Conservation (phyloP, 2,113 vertebrate species). For the Bombycilla garrulus region DNA sequence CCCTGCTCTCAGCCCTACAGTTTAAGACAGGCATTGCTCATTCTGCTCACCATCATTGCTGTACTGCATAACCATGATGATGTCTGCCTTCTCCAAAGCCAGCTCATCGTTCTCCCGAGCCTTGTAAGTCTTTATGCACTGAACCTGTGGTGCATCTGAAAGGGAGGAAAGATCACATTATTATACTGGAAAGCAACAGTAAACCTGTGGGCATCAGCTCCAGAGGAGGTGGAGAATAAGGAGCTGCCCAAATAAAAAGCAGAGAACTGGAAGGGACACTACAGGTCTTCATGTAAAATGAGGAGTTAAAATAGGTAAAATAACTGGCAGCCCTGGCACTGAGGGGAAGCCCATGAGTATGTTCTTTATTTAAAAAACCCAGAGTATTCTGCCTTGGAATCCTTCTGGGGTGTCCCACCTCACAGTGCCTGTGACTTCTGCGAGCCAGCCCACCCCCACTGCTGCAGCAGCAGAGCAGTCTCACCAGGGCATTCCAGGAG, state of each 20-base stretch:
- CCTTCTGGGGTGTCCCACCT: neutral
- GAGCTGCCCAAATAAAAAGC: neutral
- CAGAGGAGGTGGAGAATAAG: neutral
- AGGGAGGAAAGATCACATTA: neutral
- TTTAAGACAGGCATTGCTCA: neutral
- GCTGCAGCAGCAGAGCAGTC: neutral
- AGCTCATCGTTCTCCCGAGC: constrained; percentile 92
- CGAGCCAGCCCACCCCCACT: neutral
- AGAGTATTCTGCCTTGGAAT: neutral
- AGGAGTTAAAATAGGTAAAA: neutral
- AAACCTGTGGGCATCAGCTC: neutral
- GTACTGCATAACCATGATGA: constrained; percentile 87
- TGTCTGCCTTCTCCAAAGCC: constrained; percentile 92
- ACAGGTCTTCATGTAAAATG: neutral
- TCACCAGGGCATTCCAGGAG: constrained; percentile 74
- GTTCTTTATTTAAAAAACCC: neutral
- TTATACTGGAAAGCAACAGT: neutral
- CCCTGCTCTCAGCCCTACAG: neutral
- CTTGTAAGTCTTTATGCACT: constrained; percentile 87
- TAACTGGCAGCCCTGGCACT: neutral
- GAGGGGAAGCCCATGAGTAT: neutral
- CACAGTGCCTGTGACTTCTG: neutral
- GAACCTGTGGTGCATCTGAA: constrained; percentile 87
- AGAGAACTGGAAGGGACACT: neutral
- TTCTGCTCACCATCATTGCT: constrained; percentile 86